phyloP scores from a whole-genome alignment of 2,888 invertebrate species.

The Tipula unca region DNA sequence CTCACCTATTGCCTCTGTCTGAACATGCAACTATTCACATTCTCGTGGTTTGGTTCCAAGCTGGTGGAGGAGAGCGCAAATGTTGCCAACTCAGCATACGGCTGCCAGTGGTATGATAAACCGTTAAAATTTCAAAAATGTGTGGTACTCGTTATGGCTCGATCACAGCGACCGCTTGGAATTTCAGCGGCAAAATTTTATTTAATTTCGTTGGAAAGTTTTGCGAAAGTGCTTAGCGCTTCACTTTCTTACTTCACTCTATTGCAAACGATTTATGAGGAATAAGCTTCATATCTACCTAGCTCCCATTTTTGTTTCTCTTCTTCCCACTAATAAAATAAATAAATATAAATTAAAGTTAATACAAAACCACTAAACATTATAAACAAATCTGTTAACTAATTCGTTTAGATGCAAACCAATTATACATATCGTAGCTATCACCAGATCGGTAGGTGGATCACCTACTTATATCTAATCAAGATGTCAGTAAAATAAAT shows the following conservation, averaged over 20 bases:
- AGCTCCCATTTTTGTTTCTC: too few relatives aligned
- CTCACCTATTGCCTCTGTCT: neutral
- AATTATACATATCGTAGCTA: too few relatives aligned
- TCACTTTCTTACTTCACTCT: neutral
- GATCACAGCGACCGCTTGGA: conserved; percentile 20
- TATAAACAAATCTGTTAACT: too few relatives aligned
- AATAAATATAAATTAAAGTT: too few relatives aligned
- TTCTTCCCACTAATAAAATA: too few relatives aligned
- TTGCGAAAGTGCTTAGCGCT: conserved; percentile 9
- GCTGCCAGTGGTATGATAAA: conserved; percentile 20
- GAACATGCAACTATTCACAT: conserved; percentile 17
- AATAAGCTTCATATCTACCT: too few relatives aligned
- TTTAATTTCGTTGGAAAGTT: conserved; percentile 22
- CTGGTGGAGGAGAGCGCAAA: conserved; percentile 19
- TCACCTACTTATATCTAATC: too few relatives aligned
- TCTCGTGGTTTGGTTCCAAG: conserved; percentile 17
- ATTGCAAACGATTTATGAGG: neutral
- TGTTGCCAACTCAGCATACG: conserved; percentile 21
- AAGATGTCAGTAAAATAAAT: too few relatives aligned
- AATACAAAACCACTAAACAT: too few relatives aligned
- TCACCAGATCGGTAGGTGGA: too few relatives aligned
- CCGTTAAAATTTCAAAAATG: conserved; percentile 19
- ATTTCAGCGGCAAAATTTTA: conserved; percentile 23
- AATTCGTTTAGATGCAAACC: too few relatives aligned
- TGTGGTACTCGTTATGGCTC: conserved; percentile 20